Evolutionary conservation across 1,140 invertebrate genomes (phyloP).

Genomic region (Zaprionus inermis): DNA sequence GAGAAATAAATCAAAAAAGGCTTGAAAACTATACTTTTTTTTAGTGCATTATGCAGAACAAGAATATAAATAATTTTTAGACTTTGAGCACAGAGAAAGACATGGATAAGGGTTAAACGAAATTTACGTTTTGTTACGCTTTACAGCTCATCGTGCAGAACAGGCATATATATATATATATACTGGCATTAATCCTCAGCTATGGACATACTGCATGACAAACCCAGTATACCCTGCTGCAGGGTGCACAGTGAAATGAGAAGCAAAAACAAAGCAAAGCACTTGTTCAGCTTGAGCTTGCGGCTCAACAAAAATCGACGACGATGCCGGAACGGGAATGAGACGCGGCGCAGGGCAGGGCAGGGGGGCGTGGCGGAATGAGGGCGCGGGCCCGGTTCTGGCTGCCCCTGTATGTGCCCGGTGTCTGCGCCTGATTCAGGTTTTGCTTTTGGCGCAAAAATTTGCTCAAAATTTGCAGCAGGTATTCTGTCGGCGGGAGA

Average conservation of each 20-base stretch:
- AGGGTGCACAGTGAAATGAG: background rate
- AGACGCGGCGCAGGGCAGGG: background rate
- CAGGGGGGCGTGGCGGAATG: background rate
- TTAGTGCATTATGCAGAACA: too few species aligned
- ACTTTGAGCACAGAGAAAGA: too few species aligned
- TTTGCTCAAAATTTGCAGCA: conserved; percentile 74
- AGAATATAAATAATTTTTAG: too few species aligned
- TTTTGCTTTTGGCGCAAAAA: conserved; percentile 80
- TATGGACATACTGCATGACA: background rate
- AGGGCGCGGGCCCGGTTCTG: background rate
- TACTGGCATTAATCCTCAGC: background rate
- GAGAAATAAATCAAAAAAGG: too few species aligned
- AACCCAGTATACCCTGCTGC: background rate
- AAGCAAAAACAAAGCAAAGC: conserved; percentile 67
- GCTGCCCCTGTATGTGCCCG: conserved; percentile 10
- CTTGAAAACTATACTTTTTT: too few species aligned
- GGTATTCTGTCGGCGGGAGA: conserved; percentile 46
- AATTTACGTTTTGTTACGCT: too few species aligned
- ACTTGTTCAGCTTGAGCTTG: conserved; percentile 66
- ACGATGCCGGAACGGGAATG: conserved; percentile 56
- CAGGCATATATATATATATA: background rate
- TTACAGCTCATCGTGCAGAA: background rate
- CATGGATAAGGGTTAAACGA: too few species aligned
- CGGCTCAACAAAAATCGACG: conserved; percentile 60
- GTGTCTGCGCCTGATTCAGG: conserved; percentile 68